Conservation (phyloP, 2,888 invertebrate genomes). For the Uropetala carovei region DNA sequence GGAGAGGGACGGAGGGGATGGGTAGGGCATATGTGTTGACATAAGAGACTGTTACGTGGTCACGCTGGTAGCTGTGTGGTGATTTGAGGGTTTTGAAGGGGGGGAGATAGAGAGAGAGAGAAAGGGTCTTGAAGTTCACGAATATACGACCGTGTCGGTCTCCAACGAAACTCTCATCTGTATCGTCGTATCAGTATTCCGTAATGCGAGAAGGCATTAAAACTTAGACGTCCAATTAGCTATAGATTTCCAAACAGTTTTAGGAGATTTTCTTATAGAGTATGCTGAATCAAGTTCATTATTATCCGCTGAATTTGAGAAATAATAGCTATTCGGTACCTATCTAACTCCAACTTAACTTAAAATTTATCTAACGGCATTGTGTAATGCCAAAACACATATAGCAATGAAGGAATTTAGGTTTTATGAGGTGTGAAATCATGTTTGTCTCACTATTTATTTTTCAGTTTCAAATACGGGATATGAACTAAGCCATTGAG, state of each 20-base stretch:
- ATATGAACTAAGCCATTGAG: too few relatives aligned
- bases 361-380: too few relatives aligned
- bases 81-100: slow-evolving; percentile 18
- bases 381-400: too few relatives aligned
- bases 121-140: background rate
- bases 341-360: too few relatives aligned
- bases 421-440: too few relatives aligned
- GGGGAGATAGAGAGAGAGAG: background rate
- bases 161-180: background rate
- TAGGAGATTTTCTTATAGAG: background rate
- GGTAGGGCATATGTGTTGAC: slow-evolving; percentile 65
- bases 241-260: background rate
- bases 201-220: background rate
- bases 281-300: background rate
- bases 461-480: too few relatives aligned
- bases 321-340: background rate
- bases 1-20: slow-evolving; percentile 55
- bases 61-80: slow-evolving; percentile 37
- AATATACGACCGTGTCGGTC: background rate
- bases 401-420: too few relatives aligned
- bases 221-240: background rate
- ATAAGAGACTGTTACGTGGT: slow-evolving; percentile 59
- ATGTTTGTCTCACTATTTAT: too few relatives aligned
- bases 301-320: too few relatives aligned
- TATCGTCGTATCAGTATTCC: background rate